Evolutionary conservation across 2,113 vertebrate species (phyloP).

Genomic region (Shinisaurus crocodilurus): DNA sequence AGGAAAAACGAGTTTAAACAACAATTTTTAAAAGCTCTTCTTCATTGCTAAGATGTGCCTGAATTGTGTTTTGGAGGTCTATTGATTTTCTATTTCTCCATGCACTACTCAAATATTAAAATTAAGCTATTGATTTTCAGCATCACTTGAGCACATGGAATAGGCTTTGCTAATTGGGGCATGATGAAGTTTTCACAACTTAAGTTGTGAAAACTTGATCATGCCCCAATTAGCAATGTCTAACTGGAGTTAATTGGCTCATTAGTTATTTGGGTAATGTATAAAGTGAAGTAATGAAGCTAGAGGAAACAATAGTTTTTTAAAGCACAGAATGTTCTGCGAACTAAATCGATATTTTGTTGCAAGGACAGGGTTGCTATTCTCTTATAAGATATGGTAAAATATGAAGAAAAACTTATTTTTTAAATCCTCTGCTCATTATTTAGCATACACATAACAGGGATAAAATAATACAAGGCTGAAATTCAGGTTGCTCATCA

Average conservation of each 20-base stretch:
- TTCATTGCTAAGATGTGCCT: not conserved
- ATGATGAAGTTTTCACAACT: constrained; percentile 25
- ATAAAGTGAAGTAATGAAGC: constrained; percentile 13
- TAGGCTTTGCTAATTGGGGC: not conserved
- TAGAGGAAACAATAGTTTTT: not conserved
- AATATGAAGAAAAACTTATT: not conserved
- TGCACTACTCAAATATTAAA: not conserved
- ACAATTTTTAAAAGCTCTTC: not conserved
- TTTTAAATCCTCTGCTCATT: constrained; percentile 1
- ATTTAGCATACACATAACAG: not conserved
- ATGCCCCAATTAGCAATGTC: constrained; percentile 20
- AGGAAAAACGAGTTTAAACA: not conserved
- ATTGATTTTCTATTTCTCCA: not conserved
- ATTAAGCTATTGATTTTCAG: not conserved
- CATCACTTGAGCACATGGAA: not conserved
- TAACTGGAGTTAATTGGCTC: constrained; percentile 30
- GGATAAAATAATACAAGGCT: constrained; percentile 4
- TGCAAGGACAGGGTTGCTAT: not conserved
- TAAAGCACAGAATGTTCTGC: not conserved
- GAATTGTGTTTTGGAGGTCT: not conserved
- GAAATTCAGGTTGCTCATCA: not conserved
- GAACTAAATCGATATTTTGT: not conserved
- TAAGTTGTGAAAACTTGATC: constrained; percentile 10
- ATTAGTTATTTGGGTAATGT: constrained; percentile 24
- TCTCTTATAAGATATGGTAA: not conserved